Percentiles rank a stretch among this genome's conserved stretches.
Evolutionary conservation across 2,797 vertebrate species (phyloP).

Genomic region (Ptychadena robeensis): DNA sequence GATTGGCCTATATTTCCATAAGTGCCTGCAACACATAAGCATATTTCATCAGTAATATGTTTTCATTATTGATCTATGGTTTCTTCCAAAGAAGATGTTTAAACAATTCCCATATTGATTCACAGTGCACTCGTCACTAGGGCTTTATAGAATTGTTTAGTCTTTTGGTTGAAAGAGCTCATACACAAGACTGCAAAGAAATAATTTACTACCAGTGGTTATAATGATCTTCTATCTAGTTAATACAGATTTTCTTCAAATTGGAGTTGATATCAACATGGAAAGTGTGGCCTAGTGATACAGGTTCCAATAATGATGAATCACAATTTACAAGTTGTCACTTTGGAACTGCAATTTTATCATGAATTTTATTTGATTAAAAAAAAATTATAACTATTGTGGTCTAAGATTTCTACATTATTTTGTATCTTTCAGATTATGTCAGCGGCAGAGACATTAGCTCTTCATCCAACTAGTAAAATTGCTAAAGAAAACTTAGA

Average conservation of each 20-base stretch:
- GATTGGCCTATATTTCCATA: too few species aligned
- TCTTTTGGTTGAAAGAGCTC: neutral
- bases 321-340: too few species aligned
- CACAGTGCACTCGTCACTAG: neutral
- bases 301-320: too few species aligned
- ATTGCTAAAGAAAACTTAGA: conserved; percentile 98
- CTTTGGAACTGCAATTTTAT: neutral
- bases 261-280: neutral
- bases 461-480: conserved; percentile 95
- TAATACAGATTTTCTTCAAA: neutral
- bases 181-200: neutral
- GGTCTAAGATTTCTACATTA: neutral
- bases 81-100: neutral
- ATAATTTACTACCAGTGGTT: neutral
- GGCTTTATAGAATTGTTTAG: neutral
- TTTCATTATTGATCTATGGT: neutral
- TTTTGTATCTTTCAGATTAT: conserved; percentile 81
- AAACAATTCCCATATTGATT: neutral
- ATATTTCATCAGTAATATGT: neutral
- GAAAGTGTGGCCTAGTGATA: neutral
- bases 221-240: neutral
- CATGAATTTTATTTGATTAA: neutral
- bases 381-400: neutral
- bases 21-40: too few species aligned
- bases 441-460: conserved; percentile 93